These are phyloP conservation scores for Mugil cephalus DNA, from an alignment of 2,113 vertebrate genomes.

Conservation along the genomic window DNA sequence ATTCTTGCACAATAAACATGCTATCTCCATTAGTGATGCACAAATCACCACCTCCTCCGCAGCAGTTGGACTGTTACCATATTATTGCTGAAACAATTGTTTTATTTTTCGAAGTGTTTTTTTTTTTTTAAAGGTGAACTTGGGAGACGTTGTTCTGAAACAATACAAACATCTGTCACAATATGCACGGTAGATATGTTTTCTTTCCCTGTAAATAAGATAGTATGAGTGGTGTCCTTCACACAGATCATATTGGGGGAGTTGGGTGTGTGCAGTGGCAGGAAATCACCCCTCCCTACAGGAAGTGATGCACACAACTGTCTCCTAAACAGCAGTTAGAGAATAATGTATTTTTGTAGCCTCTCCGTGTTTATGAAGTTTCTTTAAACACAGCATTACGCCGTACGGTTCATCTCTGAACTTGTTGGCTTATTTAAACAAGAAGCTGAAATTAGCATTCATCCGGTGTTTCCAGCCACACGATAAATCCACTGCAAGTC, in stretches of 20 bases:
- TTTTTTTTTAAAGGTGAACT: not conserved
- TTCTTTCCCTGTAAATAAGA: slow-evolving; percentile 3
- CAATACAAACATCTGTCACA: not conserved
- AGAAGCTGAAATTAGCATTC: too few species aligned
- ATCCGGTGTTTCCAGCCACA: too few species aligned
- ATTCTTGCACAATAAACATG: slow-evolving; percentile 18
- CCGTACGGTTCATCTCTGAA: not conserved
- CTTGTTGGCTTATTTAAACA: not conserved
- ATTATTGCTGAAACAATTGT: not conserved
- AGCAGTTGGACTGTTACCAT: slow-evolving; percentile 12
- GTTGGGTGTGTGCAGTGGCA: slow-evolving; percentile 12
- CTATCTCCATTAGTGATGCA: not conserved
- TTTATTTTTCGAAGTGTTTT: not conserved
- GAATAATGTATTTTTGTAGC: not conserved
- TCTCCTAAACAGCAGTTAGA: slow-evolving; percentile 18
- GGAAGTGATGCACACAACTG: slow-evolving; percentile 27
- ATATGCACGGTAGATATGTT: not conserved
- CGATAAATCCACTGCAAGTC: too few species aligned
- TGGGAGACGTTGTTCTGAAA: not conserved
- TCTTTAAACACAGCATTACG: too few species aligned
- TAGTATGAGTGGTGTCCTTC: slow-evolving; percentile 29
- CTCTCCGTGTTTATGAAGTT: too few species aligned
- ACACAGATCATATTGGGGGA: slow-evolving; percentile 7
- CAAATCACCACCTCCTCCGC: slow-evolving; percentile 10
- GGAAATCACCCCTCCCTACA: slow-evolving; percentile 32